Conservation (phyloP, 2,113 vertebrate species). For the Anser brachyrhynchus region DNA sequence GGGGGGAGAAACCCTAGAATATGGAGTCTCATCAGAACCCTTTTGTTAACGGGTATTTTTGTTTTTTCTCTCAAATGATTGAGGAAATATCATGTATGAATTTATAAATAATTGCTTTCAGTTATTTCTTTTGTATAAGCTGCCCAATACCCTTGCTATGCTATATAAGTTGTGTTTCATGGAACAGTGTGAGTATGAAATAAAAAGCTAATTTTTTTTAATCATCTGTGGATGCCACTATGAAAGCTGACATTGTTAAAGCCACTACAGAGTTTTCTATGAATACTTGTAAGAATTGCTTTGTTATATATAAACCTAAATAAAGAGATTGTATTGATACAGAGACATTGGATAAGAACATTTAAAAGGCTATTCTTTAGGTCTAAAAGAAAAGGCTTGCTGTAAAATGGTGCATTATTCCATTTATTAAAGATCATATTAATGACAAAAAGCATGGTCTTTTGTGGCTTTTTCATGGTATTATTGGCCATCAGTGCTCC, state of each 20-base stretch:
- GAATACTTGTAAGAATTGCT: conserved; percentile 89
- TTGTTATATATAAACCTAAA: conserved; percentile 85
- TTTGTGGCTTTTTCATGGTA: conserved; percentile 25
- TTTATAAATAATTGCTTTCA: conserved; percentile 81
- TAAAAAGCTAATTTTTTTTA: conserved; percentile 77
- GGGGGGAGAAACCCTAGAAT: conserved; percentile 64
- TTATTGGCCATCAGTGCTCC: not conserved
- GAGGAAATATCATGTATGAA: conserved; percentile 76
- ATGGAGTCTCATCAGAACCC: conserved; percentile 72
- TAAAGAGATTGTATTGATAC: conserved; percentile 84
- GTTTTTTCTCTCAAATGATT: conserved; percentile 72
- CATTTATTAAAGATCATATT: conserved; percentile 91
- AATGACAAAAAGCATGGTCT: conserved; percentile 74
- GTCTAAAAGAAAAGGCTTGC: conserved; percentile 85
- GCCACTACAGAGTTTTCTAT: conserved; percentile 91
- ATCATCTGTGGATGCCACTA: conserved; percentile 83
- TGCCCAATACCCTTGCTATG: conserved; percentile 78
- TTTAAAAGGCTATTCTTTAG: conserved; percentile 80
- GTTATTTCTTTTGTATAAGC: conserved; percentile 82
- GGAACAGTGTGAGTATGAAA: conserved; percentile 80
- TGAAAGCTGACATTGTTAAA: conserved; percentile 83
- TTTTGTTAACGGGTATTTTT: conserved; percentile 81
- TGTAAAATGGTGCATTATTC: conserved; percentile 90
- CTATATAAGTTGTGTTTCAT: conserved; percentile 82
- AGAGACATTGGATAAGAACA: conserved; percentile 79